phyloP scores from a whole-genome alignment of 2,888 invertebrate genomes.

The Matsumyia berberina region DNA sequence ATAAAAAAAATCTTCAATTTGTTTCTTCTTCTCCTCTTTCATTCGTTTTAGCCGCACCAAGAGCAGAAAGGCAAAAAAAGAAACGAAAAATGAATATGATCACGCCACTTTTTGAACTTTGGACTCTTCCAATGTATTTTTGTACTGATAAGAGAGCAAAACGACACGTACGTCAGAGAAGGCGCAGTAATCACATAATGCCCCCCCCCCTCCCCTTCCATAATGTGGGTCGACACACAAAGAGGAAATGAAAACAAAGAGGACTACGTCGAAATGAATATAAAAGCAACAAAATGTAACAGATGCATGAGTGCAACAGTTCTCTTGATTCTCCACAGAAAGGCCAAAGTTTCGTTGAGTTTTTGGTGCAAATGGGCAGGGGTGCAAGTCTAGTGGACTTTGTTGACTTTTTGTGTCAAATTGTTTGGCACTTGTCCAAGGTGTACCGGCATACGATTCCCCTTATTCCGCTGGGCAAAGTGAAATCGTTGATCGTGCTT shows the following conservation, averaged over 20 bases:
- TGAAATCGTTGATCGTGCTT: slow-evolving; percentile 10
- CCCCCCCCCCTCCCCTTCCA: neutral
- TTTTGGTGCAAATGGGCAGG: neutral
- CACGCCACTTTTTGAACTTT: slow-evolving; percentile 74
- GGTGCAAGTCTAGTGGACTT: no score
- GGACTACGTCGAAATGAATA: neutral
- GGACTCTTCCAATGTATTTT: slow-evolving; percentile 58
- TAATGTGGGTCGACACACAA: neutral
- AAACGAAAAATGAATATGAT: slow-evolving; percentile 43
- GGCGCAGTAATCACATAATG: neutral
- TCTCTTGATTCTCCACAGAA: neutral
- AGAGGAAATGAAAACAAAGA: neutral
- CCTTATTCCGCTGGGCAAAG: neutral
- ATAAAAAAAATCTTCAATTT: slow-evolving; percentile 2
- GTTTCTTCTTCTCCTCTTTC: slow-evolving; percentile 10
- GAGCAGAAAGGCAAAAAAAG: slow-evolving; percentile 10
- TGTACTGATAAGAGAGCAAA: slow-evolving; percentile 66
- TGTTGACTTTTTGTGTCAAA: no score
- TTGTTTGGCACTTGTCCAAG: no score
- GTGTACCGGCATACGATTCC: neutral
- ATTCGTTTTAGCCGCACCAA: neutral
- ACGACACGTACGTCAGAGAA: slow-evolving; percentile 58
- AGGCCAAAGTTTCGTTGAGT: neutral
- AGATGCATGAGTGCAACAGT: neutral
- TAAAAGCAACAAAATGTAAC: neutral